Percentiles rank a stretch among this genome's conserved stretches.
Evolutionary conservation across 2,888 invertebrate genomes (phyloP).

Genomic region (Athalia circularis): DNA sequence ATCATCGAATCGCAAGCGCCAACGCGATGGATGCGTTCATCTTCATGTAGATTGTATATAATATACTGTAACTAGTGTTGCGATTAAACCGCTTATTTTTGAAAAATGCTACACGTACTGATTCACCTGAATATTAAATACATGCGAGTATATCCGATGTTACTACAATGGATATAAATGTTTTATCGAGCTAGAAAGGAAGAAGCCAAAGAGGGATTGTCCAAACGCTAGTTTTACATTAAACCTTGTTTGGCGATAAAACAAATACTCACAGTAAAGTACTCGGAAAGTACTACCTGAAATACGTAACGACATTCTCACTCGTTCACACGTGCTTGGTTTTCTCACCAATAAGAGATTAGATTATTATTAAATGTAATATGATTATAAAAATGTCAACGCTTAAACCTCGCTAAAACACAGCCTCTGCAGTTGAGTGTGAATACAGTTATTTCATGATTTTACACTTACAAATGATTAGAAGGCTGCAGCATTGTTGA

Average conservation of each 20-base stretch:
- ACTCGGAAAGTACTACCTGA: not conserved
- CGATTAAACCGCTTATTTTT: conserved; percentile 43
- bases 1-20: conserved; percentile 52
- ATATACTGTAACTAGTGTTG: conserved; percentile 48
- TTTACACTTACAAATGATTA: conserved; percentile 25
- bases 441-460: conserved; percentile 54
- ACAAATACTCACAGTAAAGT: conserved; percentile 7
- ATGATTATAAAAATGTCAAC: conserved; percentile 57
- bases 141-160: conserved; percentile 20
- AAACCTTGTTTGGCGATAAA: conserved; percentile 26
- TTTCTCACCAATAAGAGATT: conserved; percentile 64
- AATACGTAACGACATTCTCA: conserved; percentile 21
- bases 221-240: conserved; percentile 13
- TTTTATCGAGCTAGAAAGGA: not conserved
- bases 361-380: conserved; percentile 60
- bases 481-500: conserved; percentile 60
- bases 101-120: conserved; percentile 36
- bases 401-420: conserved; percentile 66
- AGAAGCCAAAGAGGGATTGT: conserved; percentile 15
- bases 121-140: conserved; percentile 30
- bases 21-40: conserved; percentile 60
- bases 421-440: conserved; percentile 62
- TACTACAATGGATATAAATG: conserved; percentile 13
- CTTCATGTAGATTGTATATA: conserved; percentile 61
- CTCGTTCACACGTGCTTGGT: conserved; percentile 36